Evolutionary conservation across 2,797 vertebrate genomes (phyloP).

Genomic region (Arremon aurantiirostris): DNA sequence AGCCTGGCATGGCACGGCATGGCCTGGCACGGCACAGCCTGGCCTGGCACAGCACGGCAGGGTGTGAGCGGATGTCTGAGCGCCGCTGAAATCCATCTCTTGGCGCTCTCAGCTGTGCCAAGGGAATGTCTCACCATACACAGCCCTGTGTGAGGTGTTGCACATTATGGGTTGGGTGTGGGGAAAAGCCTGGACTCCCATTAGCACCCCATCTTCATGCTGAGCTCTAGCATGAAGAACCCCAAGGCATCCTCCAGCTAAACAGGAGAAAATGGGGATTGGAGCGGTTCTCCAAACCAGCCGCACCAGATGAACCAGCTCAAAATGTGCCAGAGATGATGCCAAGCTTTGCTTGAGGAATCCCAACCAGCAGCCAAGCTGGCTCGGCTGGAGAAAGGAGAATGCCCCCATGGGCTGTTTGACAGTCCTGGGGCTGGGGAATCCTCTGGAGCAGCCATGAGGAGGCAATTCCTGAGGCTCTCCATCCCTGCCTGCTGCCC

Average conservation of each 20-base stretch:
- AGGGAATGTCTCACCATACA: neutral
- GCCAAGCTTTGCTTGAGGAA: conserved; percentile 38
- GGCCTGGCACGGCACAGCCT: neutral
- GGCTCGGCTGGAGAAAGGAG: neutral
- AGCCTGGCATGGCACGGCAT: neutral
- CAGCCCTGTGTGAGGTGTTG: accelerated
- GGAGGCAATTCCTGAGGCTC: neutral
- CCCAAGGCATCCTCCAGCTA: neutral
- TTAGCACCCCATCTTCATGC: neutral
- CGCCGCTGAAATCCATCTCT: neutral
- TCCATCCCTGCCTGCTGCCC: neutral
- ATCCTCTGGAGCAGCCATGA: neutral
- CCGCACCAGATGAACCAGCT: conserved; percentile 29
- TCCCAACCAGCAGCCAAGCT: conserved; percentile 6
- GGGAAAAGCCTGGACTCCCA: neutral
- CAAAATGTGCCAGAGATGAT: neutral
- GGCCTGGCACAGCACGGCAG: neutral
- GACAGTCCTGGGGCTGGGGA: neutral
- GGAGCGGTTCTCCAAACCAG: neutral
- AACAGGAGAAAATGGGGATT: neutral
- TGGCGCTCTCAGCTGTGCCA: neutral
- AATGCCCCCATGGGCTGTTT: neutral
- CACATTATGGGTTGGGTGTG: neutral
- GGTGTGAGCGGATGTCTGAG: neutral
- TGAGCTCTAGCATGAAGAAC: neutral